These are phyloP conservation scores for Chaetodon trifascialis DNA, from an alignment of 2,113 vertebrate genomes.

Conservation along the genomic window DNA sequence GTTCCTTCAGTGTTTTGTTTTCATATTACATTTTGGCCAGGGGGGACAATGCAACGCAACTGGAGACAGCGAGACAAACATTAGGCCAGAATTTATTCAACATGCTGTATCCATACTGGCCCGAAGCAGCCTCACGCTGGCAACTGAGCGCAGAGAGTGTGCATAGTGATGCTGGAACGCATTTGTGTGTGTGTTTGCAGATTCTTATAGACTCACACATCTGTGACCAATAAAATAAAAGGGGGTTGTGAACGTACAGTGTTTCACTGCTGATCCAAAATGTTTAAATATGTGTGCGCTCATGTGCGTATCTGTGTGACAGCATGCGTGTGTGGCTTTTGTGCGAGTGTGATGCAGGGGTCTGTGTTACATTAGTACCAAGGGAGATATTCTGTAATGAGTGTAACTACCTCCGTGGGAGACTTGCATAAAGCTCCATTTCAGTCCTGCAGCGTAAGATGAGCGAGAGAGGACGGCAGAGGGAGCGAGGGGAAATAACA, in stretches of 20 bases:
- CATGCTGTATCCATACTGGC: slow-evolving; percentile 36
- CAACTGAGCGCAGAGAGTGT: slow-evolving; percentile 4
- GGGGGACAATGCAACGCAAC: slow-evolving; percentile 28
- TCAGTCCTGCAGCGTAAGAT: slow-evolving; percentile 86
- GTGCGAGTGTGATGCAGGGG: slow-evolving; percentile 42
- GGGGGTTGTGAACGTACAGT: slow-evolving; percentile 45
- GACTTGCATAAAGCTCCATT: slow-evolving; percentile 91
- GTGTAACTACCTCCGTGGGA: slow-evolving; percentile 88
- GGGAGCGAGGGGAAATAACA: slow-evolving; percentile 28
- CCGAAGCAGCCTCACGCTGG: slow-evolving; percentile 23
- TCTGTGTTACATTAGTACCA: slow-evolving; percentile 76
- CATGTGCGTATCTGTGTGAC: slow-evolving; percentile 54
- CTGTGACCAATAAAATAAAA: slow-evolving; percentile 72
- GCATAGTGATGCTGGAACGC: slow-evolving; percentile 32
- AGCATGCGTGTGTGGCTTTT: slow-evolving; percentile 64
- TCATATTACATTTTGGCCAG: slow-evolving; percentile 38
- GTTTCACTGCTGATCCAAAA: slow-evolving; percentile 40
- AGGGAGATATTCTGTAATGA: slow-evolving; percentile 75
- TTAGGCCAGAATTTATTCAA: slow-evolving; percentile 24
- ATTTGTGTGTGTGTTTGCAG: slow-evolving; percentile 60
- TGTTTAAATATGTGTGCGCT: slow-evolving; percentile 56
- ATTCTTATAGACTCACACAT: slow-evolving; percentile 71
- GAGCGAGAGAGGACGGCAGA: slow-evolving; percentile 54
- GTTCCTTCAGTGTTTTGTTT: slow-evolving; percentile 42
- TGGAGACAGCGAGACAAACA: slow-evolving; percentile 51